Evolutionary conservation across 1,140 invertebrate genomes (phyloP).

Genomic region (Hyles vespertilio): DNA sequence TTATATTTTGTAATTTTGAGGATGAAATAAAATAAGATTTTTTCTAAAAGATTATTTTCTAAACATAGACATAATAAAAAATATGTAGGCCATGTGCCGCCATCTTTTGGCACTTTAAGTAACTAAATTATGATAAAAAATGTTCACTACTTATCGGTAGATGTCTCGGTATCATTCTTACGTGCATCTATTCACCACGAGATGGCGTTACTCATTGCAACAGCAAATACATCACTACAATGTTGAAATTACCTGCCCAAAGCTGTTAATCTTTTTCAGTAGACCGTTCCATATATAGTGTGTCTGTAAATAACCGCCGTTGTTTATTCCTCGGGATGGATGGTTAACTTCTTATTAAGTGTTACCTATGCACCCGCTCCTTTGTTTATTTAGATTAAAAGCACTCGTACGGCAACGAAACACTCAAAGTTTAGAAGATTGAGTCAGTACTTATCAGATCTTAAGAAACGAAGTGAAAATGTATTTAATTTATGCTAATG

Average conservation of each 20-base stretch:
- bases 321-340: conserved; percentile 42
- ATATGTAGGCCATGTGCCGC: neutral
- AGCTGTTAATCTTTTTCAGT: conserved; percentile 41
- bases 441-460: too few species aligned
- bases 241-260: conserved; percentile 21
- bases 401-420: too few species aligned
- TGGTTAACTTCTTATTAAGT: conserved; percentile 39
- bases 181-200: neutral
- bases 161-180: conserved; percentile 22
- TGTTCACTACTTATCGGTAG: conserved; percentile 31
- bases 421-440: too few species aligned
- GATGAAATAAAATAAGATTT: too few species aligned
- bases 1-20: too few species aligned
- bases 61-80: neutral
- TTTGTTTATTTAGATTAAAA: conserved; percentile 5
- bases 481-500: too few species aligned
- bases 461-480: too few species aligned
- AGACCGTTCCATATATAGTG: conserved; percentile 49
- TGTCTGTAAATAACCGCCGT: conserved; percentile 43
- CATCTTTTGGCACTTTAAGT: neutral
- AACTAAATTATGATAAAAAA: conserved; percentile 1
- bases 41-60: too few species aligned
- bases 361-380: conserved; percentile 1
- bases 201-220: conserved; percentile 3
- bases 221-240: conserved; percentile 6